Percentiles rank a stretch among this genome's conserved stretches.
Evolutionary conservation across 2,113 vertebrate genomes (phyloP).

Genomic region (Corynorhinus townsendii): DNA sequence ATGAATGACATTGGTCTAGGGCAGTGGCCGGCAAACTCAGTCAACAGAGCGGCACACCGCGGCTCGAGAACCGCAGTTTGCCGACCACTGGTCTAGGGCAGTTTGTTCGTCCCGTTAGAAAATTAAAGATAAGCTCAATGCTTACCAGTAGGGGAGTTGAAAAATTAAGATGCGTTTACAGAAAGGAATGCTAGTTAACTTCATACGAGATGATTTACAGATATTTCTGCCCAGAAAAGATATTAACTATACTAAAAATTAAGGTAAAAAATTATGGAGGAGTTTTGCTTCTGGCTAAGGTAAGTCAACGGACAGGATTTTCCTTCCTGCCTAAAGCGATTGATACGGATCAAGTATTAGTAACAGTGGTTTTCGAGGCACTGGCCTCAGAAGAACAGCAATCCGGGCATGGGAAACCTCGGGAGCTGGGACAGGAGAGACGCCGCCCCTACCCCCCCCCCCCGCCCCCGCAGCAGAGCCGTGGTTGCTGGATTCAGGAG

Average conservation of each 20-base stretch:
- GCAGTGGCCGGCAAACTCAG: too few relatives aligned
- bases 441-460: too few relatives aligned
- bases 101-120: too few relatives aligned
- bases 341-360: neutral
- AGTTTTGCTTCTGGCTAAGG: neutral
- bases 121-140: neutral
- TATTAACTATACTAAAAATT: neutral
- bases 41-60: too few relatives aligned
- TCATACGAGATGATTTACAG: neutral
- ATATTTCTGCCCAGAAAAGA: neutral
- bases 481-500: neutral
- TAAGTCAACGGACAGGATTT: neutral
- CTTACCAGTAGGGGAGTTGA: neutral
- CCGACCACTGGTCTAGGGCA: neutral
- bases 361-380: neutral
- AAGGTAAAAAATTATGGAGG: neutral
- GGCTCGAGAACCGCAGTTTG: too few relatives aligned
- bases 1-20: accelerated
- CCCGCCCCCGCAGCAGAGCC: neutral
- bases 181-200: neutral
- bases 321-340: neutral
- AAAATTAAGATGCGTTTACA: neutral
- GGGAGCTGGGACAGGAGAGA: neutral
- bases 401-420: too few relatives aligned
- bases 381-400: neutral